Conservation (phyloP, 2,113 vertebrate species). For the Pholis gunnellus region DNA sequence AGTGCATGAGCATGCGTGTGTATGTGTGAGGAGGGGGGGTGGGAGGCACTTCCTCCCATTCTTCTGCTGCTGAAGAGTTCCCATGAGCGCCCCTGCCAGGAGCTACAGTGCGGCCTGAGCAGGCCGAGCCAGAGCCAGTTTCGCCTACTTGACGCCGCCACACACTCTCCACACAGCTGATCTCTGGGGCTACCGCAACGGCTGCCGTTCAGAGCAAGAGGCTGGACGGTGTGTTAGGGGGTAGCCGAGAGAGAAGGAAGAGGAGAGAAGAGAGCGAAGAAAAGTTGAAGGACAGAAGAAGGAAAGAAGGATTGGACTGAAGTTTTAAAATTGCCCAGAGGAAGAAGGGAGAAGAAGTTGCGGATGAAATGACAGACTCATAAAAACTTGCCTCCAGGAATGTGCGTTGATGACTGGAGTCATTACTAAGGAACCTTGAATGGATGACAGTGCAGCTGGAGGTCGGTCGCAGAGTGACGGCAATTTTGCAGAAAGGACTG, state of each 20-base stretch:
- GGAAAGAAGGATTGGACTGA: slow-evolving; percentile 6
- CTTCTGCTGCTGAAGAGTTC: slow-evolving; percentile 92
- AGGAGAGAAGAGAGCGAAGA: background rate
- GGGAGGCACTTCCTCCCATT: slow-evolving; percentile 98
- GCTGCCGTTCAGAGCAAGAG: slow-evolving; percentile 30
- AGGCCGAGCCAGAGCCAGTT: slow-evolving; percentile 70
- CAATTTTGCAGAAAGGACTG: slow-evolving; percentile 12
- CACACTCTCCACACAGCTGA: slow-evolving; percentile 65
- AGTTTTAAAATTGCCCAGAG: slow-evolving; percentile 16
- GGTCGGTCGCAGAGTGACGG: slow-evolving; percentile 34
- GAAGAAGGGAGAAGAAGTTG: slow-evolving; percentile 3
- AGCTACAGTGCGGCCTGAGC: slow-evolving; percentile 86
- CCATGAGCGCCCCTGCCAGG: slow-evolving; percentile 93
- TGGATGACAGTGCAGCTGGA: slow-evolving; percentile 45
- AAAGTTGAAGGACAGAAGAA: slow-evolving; percentile 13
- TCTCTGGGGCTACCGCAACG: slow-evolving; percentile 43
- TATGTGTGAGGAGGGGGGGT: slow-evolving; percentile 70
- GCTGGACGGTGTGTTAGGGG: background rate
- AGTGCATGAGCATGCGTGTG: slow-evolving; percentile 75
- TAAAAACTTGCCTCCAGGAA: slow-evolving; percentile 15
- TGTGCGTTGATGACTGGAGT: slow-evolving; percentile 37
- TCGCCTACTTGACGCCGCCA: slow-evolving; percentile 72
- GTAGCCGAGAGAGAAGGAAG: background rate
- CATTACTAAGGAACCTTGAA: slow-evolving; percentile 25
- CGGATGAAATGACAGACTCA: slow-evolving; percentile 18